These are phyloP conservation scores for Lordiphosa mommai DNA, from an alignment of 1,140 invertebrate genomes.

Conservation along the genomic window DNA sequence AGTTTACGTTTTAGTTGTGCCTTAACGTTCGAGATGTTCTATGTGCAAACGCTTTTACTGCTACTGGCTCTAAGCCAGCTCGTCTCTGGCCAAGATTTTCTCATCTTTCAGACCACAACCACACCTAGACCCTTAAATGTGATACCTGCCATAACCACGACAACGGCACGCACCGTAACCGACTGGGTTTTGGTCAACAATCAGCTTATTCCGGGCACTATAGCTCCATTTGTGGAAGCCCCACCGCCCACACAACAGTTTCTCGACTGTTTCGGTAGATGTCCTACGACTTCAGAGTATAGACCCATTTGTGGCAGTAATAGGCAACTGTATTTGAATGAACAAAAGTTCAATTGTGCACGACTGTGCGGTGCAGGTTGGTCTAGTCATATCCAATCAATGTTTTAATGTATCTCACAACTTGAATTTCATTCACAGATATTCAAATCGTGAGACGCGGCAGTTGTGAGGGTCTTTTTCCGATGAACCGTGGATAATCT, in stretches of 20 bases:
- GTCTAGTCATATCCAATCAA: constrained; percentile 10
- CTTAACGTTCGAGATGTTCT: constrained; percentile 14
- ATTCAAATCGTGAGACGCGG: constrained; percentile 68
- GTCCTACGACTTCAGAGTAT: constrained; percentile 83
- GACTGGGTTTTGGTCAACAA: constrained; percentile 67
- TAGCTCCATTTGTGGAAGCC: constrained; percentile 46
- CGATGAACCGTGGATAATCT: constrained; percentile 52
- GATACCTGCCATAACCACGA: not conserved
- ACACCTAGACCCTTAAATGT: not conserved
- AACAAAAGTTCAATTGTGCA: constrained; percentile 83
- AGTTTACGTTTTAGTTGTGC: not conserved
- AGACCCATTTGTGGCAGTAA: constrained; percentile 87
- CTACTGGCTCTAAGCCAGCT: constrained; percentile 1
- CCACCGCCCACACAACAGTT: constrained; percentile 58
- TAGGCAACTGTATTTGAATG: constrained; percentile 83
- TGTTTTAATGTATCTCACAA: not conserved
- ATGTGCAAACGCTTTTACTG: not conserved
- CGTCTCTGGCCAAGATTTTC: constrained; percentile 13
- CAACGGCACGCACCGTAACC: constrained; percentile 8
- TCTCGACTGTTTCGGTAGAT: constrained; percentile 79
- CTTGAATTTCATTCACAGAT: constrained; percentile 32
- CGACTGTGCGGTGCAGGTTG: constrained; percentile 82
- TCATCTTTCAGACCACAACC: constrained; percentile 34
- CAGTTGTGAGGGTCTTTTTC: constrained; percentile 65
- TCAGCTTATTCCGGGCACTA: constrained; percentile 26